A percentile compares a stretch with the other conserved stretches of the same genome.
phyloP scores from a whole-genome alignment of 2,888 invertebrate genomes.

The Bibio marci region DNA sequence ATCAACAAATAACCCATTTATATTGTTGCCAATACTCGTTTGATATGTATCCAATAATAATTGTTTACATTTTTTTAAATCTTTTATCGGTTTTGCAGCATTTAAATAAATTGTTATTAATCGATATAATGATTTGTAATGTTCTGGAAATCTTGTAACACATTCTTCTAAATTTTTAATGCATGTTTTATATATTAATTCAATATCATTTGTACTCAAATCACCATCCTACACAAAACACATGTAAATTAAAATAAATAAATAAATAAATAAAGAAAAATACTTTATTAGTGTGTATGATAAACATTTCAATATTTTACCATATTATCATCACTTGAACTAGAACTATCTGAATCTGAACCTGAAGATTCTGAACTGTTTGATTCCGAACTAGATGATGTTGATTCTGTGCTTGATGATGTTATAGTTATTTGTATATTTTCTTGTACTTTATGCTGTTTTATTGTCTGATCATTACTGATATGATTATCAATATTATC shows the following conservation, averaged over 20 bases:
- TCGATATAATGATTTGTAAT: constrained; percentile 84
- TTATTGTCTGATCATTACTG: no score
- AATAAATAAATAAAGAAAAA: no score
- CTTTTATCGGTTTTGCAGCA: constrained; percentile 44
- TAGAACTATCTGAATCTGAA: constrained; percentile 36
- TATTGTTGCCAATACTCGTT: constrained; percentile 44
- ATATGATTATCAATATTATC: no score
- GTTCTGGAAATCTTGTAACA: constrained; percentile 68
- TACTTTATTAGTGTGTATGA: no score
- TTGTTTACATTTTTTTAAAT: constrained; percentile 51
- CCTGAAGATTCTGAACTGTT: constrained; percentile 30
- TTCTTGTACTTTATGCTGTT: no score
- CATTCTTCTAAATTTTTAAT: constrained; percentile 70
- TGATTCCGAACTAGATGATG: constrained; percentile 17
- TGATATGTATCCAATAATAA: constrained; percentile 51
- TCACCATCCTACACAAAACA: constrained; percentile 10
- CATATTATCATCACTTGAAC: constrained; percentile 16
- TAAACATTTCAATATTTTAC: neutral
- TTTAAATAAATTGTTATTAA: constrained; percentile 70
- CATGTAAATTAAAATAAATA: neutral
- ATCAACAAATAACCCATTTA: constrained; percentile 72
- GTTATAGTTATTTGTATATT: constrained; percentile 28
- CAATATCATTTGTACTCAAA: constrained; percentile 17
- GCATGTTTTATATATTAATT: constrained; percentile 46
- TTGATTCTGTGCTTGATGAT: constrained; percentile 27